Evolutionary conservation across 2,113 vertebrate species (phyloP), one percentile per base, ranked within the genome.

Genomic region (Mohoua ochrocephala): DNA sequence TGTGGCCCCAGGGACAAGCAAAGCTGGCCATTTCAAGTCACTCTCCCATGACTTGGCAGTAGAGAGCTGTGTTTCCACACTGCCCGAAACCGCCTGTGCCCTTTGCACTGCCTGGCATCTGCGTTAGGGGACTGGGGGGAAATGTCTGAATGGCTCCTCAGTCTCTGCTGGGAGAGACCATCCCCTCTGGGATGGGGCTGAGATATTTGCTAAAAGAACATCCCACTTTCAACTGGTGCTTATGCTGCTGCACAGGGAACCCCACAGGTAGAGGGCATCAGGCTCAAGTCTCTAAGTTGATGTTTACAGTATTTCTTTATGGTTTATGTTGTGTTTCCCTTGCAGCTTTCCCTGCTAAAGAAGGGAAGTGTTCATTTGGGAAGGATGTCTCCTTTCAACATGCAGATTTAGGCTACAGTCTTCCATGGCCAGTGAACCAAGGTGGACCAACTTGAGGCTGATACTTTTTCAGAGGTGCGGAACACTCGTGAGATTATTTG

Each of bases 81-180:
- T 67, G 92, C 60, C 74, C 33, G 35, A 26, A 95, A 37, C 71
- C 0, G 30, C 69, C 47, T 6, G 41, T 57, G 44, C 83, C 86
- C 90, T 96, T 97, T 96, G 76, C 64, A 63, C 93, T 65, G 91
- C 50, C 59, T 86, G 90, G 87, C 52, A 75, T 91, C 71, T 49
- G 68, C 7, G 47, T 64, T 60, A 9, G 52, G 75, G 45, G 28
- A 65, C 35, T 15, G 35, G 26, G 15, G 44, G 33, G 15, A 67
- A 84, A 52, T 20, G 45, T 31, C 80, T 71, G 76, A 84, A 78
- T 20, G 64, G 24, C 73, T 86, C 54, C 63, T 11, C 6, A 42
- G 56, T 33, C n/a, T 82, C 45, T 91, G 33, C 82, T 86, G 31
- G 64, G 76, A 67, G 42, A 41, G 2, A 61, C 33, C 31, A 26